These are phyloP conservation scores for Hucho hucho DNA, from an alignment of 2,113 vertebrate genomes.

Conservation along the genomic window DNA sequence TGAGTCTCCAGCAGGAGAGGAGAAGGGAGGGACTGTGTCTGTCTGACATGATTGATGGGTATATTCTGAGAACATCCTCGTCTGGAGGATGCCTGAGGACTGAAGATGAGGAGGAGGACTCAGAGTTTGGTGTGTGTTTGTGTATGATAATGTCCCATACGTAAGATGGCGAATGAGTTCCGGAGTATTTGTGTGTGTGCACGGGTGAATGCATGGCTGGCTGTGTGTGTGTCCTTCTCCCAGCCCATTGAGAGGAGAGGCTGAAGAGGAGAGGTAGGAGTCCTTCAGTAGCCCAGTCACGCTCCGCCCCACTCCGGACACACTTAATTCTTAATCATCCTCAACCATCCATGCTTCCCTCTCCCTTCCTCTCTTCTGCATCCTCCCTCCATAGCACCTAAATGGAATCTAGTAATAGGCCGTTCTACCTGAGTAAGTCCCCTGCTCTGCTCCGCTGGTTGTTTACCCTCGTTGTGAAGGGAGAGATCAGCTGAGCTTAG, in stretches of 20 bases:
- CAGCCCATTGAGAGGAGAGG: conserved; percentile 1
- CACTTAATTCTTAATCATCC: conserved; percentile 15
- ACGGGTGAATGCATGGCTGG: background rate
- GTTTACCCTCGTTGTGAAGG: conserved; percentile 10
- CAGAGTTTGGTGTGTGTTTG: conserved; percentile 18
- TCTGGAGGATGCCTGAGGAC: conserved; percentile 56
- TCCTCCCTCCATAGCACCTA: background rate
- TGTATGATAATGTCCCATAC: conserved; percentile 4
- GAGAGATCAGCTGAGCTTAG: background rate
- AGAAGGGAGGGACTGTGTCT: conserved; percentile 22
- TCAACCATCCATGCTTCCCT: conserved; percentile 6
- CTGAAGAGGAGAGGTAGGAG: background rate
- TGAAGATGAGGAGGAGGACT: conserved; percentile 54
- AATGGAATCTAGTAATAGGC: background rate
- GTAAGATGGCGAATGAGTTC: conserved; percentile 14
- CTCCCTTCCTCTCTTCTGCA: background rate
- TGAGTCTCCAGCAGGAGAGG: conserved; percentile 46
- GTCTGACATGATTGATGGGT: conserved; percentile 66
- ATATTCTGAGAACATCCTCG: conserved; percentile 65
- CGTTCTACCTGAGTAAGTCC: background rate
- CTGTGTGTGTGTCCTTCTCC: conserved; percentile 1
- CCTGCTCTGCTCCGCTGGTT: background rate
- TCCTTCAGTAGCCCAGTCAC: conserved; percentile 4
- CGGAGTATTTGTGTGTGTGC: conserved; percentile 3
- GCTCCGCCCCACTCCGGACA: background rate